Evolutionary conservation across 2,113 vertebrate genomes (phyloP).

Genomic region (Dromiciops gliroides): DNA sequence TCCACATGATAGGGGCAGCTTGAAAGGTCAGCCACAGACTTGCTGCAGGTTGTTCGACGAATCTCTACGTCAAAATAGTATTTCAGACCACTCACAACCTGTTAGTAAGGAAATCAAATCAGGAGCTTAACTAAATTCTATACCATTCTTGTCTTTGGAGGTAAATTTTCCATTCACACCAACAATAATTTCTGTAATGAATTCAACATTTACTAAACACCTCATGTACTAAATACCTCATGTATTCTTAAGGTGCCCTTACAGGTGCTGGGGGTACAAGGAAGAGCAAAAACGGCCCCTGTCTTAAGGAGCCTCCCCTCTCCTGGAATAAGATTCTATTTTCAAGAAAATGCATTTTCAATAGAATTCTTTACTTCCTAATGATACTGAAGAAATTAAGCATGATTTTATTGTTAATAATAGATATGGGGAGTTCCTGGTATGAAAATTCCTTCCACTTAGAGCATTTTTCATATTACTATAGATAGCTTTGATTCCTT

Average conservation of each 20-base stretch:
- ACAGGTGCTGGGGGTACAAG: background rate
- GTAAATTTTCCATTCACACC: background rate
- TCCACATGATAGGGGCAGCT: constrained; percentile 71
- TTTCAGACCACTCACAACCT: constrained; percentile 82
- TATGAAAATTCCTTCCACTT: background rate
- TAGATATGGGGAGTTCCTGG: background rate
- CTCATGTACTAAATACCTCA: too few species aligned
- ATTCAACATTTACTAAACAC: background rate
- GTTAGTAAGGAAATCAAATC: background rate
- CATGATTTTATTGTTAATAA: background rate
- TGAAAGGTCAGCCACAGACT: constrained; percentile 69
- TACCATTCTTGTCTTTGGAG: background rate
- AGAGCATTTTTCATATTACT: too few species aligned
- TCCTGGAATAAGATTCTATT: background rate
- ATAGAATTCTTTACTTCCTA: background rate
- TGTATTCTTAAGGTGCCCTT: background rate
- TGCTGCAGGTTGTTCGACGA: constrained; percentile 81
- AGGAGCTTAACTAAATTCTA: background rate
- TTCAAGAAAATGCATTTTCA: background rate
- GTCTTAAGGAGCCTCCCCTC: background rate
- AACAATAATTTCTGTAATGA: background rate
- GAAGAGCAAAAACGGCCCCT: background rate
- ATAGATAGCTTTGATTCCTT: too few species aligned
- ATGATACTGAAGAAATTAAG: background rate
- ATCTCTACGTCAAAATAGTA: constrained; percentile 79